A percentile compares a stretch with the other conserved stretches of the same genome.
These are phyloP conservation scores for Psittacula derbiana DNA, from an alignment of 2,797 vertebrate genomes.

Conservation along the genomic window DNA sequence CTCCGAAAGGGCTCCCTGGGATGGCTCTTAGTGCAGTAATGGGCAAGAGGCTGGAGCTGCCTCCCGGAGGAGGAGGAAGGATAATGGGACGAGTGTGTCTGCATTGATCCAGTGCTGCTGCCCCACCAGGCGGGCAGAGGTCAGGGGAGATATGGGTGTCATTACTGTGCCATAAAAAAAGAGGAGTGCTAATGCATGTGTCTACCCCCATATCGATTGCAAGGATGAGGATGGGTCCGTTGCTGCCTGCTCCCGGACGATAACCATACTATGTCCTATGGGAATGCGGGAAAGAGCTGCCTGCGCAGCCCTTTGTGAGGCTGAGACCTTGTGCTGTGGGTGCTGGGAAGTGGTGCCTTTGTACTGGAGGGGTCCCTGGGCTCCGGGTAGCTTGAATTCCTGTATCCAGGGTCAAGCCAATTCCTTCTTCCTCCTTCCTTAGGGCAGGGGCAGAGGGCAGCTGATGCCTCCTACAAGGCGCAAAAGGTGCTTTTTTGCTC, in stretches of 20 bases:
- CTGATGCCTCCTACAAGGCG: neutral
- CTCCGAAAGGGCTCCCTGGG: neutral
- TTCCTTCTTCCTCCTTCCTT: neutral
- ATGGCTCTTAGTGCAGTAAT: neutral
- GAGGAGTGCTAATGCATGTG: neutral
- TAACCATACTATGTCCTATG: fast-evolving
- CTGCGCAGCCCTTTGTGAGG: fast-evolving
- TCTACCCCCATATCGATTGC: neutral
- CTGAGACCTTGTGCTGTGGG: neutral
- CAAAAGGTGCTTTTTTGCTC: neutral
- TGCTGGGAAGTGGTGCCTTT: neutral
- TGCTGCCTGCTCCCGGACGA: neutral
- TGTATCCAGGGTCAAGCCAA: fast-evolving
- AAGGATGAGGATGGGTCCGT: neutral
- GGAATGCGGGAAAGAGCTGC: neutral
- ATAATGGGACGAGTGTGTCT: neutral
- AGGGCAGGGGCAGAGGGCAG: fast-evolving
- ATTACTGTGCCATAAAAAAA: neutral
- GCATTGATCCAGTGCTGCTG: neutral
- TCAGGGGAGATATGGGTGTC: neutral
- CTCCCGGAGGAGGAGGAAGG: neutral
- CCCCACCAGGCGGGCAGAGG: neutral
- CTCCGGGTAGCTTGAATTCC: neutral
- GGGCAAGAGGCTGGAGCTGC: neutral
- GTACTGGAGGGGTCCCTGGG: neutral